These are phyloP conservation scores for Dinothrombium tinctorium DNA, from an alignment of 1,140 invertebrate species.

Conservation along the genomic window DNA sequence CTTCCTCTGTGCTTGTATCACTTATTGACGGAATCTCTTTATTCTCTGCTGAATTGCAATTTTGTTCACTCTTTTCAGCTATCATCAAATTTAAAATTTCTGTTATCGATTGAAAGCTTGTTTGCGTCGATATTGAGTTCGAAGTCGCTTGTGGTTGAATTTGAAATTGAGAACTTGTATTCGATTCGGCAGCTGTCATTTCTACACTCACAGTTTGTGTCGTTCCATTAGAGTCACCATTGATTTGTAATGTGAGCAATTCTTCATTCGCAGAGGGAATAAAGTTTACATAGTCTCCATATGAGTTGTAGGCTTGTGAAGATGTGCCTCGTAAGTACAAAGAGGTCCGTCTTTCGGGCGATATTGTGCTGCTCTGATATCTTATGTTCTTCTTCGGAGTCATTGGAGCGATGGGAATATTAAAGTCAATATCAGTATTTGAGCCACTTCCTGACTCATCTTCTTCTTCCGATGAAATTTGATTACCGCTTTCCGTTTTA, in stretches of 20 bases:
- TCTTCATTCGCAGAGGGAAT: slow-evolving; percentile 12
- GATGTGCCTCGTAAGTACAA: slow-evolving; percentile 8
- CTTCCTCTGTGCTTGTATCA: background rate
- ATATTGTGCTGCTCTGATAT: slow-evolving; percentile 5
- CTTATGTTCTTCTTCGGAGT: slow-evolving; percentile 25
- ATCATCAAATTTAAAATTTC: slow-evolving; percentile 1
- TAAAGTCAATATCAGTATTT: background rate
- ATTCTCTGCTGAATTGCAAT: background rate
- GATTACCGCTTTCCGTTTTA: too few species aligned
- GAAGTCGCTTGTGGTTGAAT: background rate
- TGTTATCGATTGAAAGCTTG: slow-evolving; percentile 5
- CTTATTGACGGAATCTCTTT: background rate
- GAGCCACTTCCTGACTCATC: slow-evolving; percentile 20
- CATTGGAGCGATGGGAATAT: slow-evolving; percentile 41
- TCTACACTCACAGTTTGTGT: background rate
- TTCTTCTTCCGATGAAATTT: slow-evolving; percentile 12
- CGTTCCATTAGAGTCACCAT: slow-evolving; percentile 2
- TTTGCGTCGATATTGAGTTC: slow-evolving; percentile 7
- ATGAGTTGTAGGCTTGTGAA: slow-evolving; percentile 10
- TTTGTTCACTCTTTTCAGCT: background rate
- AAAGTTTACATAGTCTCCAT: slow-evolving; percentile 12
- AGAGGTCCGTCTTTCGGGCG: slow-evolving; percentile 16
- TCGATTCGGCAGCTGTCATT: background rate
- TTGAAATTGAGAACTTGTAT: background rate
- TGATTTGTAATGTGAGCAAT: slow-evolving; percentile 15